Evolutionary conservation across 1,140 invertebrate genomes (phyloP), one percentile per base, ranked within the genome.

Genomic region (Phocides pigmalion): DNA sequence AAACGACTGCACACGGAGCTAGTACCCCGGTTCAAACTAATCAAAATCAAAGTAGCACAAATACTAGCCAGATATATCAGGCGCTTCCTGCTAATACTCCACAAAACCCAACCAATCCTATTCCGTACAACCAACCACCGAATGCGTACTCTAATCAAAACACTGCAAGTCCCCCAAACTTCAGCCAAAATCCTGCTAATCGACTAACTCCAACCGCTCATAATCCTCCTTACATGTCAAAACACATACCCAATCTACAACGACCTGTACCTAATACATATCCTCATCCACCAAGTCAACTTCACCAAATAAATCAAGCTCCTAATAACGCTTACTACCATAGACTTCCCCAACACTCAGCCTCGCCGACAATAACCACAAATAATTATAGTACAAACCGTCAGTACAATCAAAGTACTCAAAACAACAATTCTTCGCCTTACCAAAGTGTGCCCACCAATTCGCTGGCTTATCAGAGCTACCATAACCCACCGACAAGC

Each of bases 381-480:
- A 72, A 68, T 37, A 82, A 82, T 47, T 87, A 84, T 66, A 73
- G 66, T 19, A 51, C 72, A 59, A 84, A 78, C 19, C 77, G 84
- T 25, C 87, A 83, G 42, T 77, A 70, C 32, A 70, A 65, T 67
- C 77, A 76, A 56, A 83, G 71, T 61, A 59, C 66, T 14, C 75
- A 67, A 66, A 81, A 72, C 28, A 78, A 54, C 62, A 84, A 77
- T 49, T 46, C 66, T 37, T 79, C 85, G 22, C 82, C 87, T 47
- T 92, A 92, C 77, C 91, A 92, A 85, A 91, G 87, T 71, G 76
- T 92, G 42, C 90, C 91, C 70, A 82, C 82, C 67, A 90, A 90
- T 72, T 88, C 89, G 46, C 83, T 89, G 15, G 81, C 85, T 69
- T 89, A 90, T 69, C 81, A 84, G 74, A 86, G 76, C 81, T 90